phyloP scores from a whole-genome alignment of 2,113 vertebrate species.

The Opisthocomus hoazin region DNA sequence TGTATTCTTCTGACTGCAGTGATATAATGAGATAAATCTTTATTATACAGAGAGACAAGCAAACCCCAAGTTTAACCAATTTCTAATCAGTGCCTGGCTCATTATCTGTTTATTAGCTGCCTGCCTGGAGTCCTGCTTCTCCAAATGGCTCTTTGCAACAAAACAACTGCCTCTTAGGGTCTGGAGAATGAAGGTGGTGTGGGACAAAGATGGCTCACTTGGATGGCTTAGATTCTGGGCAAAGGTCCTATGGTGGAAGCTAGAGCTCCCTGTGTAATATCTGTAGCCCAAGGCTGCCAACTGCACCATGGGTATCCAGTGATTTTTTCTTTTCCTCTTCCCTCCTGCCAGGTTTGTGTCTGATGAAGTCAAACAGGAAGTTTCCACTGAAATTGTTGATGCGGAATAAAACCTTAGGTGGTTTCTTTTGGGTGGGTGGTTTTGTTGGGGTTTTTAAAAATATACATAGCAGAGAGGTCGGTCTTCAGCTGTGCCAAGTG shows the following conservation, averaged over 20 bases:
- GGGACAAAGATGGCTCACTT: background rate
- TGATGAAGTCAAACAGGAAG: background rate
- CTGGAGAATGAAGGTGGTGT: background rate
- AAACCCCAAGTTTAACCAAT: background rate
- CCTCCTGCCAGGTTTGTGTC: background rate
- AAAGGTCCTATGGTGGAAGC: background rate
- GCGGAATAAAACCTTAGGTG: background rate
- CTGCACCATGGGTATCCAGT: background rate
- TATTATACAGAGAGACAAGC: background rate
- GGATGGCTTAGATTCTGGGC: background rate
- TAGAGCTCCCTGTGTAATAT: background rate
- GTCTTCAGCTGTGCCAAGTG: background rate
- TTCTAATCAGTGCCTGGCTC: background rate
- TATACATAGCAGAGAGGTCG: background rate
- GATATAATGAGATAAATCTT: background rate
- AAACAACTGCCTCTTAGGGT: background rate
- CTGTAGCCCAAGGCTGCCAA: background rate
- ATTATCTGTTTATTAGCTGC: background rate
- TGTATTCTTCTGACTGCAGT: background rate
- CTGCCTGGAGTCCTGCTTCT: background rate
- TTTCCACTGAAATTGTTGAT: background rate
- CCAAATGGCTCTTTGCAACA: background rate
- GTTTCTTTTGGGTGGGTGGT: accelerated
- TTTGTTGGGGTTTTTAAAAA: background rate
- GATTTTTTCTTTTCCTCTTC: background rate